phyloP scores from a whole-genome alignment of 2,888 invertebrate species.

The Iselma pallidipennis region DNA sequence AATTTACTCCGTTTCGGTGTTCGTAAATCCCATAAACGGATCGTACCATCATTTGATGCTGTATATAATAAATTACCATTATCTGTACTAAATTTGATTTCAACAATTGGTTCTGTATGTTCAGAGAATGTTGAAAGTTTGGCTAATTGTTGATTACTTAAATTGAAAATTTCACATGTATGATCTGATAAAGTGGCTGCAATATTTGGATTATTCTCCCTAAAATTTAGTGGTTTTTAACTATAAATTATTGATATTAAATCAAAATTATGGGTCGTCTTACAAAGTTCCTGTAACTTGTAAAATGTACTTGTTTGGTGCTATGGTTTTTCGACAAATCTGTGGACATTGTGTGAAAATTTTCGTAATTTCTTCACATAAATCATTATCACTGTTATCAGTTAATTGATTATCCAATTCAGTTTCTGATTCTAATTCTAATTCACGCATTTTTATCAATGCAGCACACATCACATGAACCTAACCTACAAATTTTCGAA shows the following conservation, averaged over 20 bases:
- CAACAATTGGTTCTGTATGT: constrained; percentile 59
- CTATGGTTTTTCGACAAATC: constrained; percentile 60
- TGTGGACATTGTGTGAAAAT: constrained; percentile 44
- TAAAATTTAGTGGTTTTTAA: constrained; percentile 38
- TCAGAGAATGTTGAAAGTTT: constrained; percentile 54
- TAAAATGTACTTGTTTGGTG: constrained; percentile 63
- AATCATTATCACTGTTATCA: constrained; percentile 43
- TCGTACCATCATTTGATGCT: constrained; percentile 61
- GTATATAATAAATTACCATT: constrained; percentile 65
- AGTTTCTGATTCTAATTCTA: constrained; percentile 8
- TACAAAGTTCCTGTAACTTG: constrained; percentile 64
- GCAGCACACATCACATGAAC: not conserved
- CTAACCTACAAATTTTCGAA: not conserved
- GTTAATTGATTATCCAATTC: constrained; percentile 35
- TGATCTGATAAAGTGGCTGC: constrained; percentile 59
- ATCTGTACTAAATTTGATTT: constrained; percentile 63
- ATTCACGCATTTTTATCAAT: constrained; percentile 15
- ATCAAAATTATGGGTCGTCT: too few species aligned
- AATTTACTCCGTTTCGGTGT: constrained; percentile 55
- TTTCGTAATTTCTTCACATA: constrained; percentile 36
- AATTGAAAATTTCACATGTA: constrained; percentile 57
- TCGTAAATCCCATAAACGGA: constrained; percentile 69
- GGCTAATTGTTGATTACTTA: constrained; percentile 52
- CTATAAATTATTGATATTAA: constrained; percentile 7
- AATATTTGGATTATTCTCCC: constrained; percentile 54